Evolutionary conservation across 2,113 vertebrate species (phyloP), one percentile per base, ranked within the genome.

Genomic region (Sylvicapra grimmia): DNA sequence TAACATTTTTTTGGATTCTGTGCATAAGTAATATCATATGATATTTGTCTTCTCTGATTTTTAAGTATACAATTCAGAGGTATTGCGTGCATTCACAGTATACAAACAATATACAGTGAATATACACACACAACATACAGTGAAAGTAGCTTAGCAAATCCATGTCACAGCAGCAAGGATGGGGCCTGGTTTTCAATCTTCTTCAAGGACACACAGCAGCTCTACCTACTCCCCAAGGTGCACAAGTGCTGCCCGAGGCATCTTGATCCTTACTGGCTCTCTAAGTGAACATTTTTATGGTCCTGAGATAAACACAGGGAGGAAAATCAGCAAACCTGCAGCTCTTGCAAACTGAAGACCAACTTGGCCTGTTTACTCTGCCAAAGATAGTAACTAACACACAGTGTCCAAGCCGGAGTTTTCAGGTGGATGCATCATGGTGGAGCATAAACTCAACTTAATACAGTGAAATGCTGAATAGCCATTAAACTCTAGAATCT

Each of bases 201-300:
- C 82, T 59, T 14, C 54, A 56, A 56, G 84, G 31, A 59, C 63
- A 54, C 23, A 13, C 23, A 6, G 36, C 4, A 44, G 80, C 15
- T n/a, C 72, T 27, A 27, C 2, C 5, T 58, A 15, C 19, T 87
- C 88, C 89, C 89, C 51, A 72, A 47, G 40, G 58, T 8, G 44
- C 87, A 10, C 19, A 15, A 9, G 33, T 12, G 72, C 59, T 29
- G 0, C 63, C 29, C 4, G 4, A 4, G 44, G 11, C 8, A 0
- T 44, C 83, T 68, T 58, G 61, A 54, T 49, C 47, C 68, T 94
- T 53, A 4, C 5, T 11, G 29, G 36, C 10, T 90, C 72, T 92
- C 59, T 83, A 47, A 6, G 29, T 11, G 49, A 83, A 54, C 27
- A 31, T 21, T 86, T 16, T 54, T 31, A 33, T 0, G 23, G 63